Evolutionary conservation across 2,888 invertebrate genomes (phyloP), one percentile per base, ranked within the genome.

Genomic region (Thyatira batis): DNA sequence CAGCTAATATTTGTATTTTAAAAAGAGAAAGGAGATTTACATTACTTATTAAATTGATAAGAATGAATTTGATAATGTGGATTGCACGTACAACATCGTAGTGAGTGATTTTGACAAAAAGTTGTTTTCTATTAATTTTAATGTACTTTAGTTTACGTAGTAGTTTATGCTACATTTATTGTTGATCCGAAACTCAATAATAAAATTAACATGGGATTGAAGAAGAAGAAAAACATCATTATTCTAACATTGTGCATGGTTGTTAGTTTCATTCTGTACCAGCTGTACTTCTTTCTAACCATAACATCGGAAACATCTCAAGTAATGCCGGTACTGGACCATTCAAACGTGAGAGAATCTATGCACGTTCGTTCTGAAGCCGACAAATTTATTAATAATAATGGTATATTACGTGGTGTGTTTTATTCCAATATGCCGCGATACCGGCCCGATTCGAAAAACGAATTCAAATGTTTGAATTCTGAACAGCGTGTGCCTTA

Each of bases 211-310:
- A 84, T 84, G 83, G 76, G 80, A 23, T 50, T 84, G 17, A 87
- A 87, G 65, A 92, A 90, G 71, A 92, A 87, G 74, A 90, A 87
- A 75, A 87, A 89, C 52, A 73, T 91, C 20, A 79, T 91, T 28
- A 64, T 85, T 13, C 53, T 91, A 13, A 78, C 90, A 50, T 39
- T 82, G 20, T 85, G 80, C 59, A 76, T 87, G 73, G 75, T 82
- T 20, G 54, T 81, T 52, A 78, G 85, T 77, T 92, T 86, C 50
- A 87, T 85, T 57, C 49, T 92, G 9, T 92, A 92, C 63, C 92
- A 92, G 61, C 61, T 92, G 50, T 91, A 90, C 71, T 90, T 92
- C 69, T 91, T 91, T 61, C 57, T 84, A 20, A 73, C 84, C 1
- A 84, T 92, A 52, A 75, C 86, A 21, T 84, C 90, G 1, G 85